A percentile compares a stretch with the other conserved stretches of the same genome.
These are phyloP conservation scores for Caenorhabditis doughertyi DNA, from an alignment of 2,888 invertebrate species.

Conservation along the genomic window DNA sequence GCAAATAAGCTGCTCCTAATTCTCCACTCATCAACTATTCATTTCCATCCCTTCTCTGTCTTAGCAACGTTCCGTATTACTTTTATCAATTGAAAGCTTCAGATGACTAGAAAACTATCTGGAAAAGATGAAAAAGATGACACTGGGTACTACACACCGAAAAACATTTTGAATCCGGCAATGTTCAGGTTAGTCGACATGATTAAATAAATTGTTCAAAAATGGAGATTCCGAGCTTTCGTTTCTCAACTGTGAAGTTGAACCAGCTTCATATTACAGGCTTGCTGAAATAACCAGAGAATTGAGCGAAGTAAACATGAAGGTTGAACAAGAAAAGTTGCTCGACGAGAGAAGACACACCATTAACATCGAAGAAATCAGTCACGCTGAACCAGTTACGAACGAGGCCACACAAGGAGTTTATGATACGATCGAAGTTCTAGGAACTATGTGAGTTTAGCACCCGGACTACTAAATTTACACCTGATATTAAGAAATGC, in stretches of 20 bases:
- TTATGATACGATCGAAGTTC: not conserved
- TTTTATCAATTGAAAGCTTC: not conserved
- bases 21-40: conserved; percentile 11
- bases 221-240: not conserved
- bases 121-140: conserved; percentile 44
- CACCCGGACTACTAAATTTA: not conserved
- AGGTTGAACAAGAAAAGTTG: conserved; percentile 55
- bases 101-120: conserved; percentile 21
- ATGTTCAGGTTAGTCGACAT: conserved; percentile 61
- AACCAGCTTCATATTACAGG: conserved; percentile 17
- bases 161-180: conserved; percentile 65
- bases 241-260: not conserved
- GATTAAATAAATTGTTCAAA: too few species aligned
- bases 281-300: conserved; percentile 61
- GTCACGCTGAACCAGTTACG: not conserved
- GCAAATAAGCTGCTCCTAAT: conserved; percentile 60
- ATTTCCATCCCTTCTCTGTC: not conserved
- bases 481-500: too few species aligned
- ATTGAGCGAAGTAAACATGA: conserved; percentile 62
- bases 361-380: conserved; percentile 32
- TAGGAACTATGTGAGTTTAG: not conserved
- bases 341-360: conserved; percentile 50
- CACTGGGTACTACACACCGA: conserved; percentile 63
- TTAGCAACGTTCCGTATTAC: not conserved
- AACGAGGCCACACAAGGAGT: not conserved